Conservation (phyloP, 2,797 vertebrate genomes). For the Jordanella pulchra region DNA sequence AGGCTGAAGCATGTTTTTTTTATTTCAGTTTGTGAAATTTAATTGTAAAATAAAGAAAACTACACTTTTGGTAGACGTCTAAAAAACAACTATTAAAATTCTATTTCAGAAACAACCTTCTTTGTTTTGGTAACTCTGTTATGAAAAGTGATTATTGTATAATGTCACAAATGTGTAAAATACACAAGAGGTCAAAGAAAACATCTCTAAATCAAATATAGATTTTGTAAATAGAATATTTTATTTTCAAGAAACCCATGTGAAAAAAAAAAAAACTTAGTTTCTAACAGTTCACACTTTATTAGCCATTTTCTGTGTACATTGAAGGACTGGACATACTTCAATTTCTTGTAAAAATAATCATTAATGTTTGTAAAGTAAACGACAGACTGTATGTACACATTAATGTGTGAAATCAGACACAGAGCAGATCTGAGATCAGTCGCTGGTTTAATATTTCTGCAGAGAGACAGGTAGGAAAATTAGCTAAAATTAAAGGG, state of each 20-base stretch:
- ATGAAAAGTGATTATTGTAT: not conserved
- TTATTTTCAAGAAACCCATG: not conserved
- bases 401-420: constrained; percentile 37
- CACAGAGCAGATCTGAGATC: constrained; percentile 42
- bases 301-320: constrained; percentile 58
- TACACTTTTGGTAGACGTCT: too few species aligned
- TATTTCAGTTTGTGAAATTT: too few species aligned
- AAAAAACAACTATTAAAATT: too few species aligned
- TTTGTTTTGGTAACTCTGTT: not conserved
- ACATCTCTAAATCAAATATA: not conserved
- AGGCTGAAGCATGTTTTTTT: too few species aligned
- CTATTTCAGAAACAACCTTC: not conserved
- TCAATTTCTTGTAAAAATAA: constrained; percentile 25
- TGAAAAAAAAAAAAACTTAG: constrained; percentile 15
- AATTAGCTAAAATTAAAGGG: constrained; percentile 14
- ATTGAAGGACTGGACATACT: constrained; percentile 13
- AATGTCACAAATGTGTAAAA: not conserved
- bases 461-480: constrained; percentile 22
- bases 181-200: not conserved
- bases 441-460: constrained; percentile 34
- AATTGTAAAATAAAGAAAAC: too few species aligned
- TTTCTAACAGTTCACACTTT: constrained; percentile 59
- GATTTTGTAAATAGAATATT: not conserved
- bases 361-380: constrained; percentile 37
- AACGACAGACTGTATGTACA: constrained; percentile 46